Evolutionary conservation across 2,797 vertebrate species (phyloP).

Genomic region (Lutjanus argentimaculatus): DNA sequence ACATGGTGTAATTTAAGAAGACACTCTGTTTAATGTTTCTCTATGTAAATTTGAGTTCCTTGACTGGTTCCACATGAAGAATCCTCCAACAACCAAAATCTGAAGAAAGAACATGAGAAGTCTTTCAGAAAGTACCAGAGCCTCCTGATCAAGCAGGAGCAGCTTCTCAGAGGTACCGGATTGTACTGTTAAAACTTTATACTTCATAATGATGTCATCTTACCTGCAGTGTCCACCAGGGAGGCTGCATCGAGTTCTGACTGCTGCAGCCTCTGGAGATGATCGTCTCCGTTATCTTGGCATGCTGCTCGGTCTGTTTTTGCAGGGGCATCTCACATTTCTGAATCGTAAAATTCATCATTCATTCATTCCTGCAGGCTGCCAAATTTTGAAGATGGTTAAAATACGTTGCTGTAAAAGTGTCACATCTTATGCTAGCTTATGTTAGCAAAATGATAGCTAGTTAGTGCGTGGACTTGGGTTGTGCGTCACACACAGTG

Average conservation of each 20-base stretch:
- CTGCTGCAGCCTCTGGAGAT: background rate
- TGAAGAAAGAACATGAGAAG: conserved; percentile 96
- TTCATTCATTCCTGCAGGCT: no score
- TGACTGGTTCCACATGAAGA: conserved; percentile 88
- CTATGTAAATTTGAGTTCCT: conserved; percentile 20
- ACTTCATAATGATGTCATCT: background rate
- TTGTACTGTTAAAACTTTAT: background rate
- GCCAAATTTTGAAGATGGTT: no score
- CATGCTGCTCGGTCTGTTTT: background rate
- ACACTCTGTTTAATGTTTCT: background rate
- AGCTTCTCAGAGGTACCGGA: conserved; percentile 88
- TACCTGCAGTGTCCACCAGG: background rate
- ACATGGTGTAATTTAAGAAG: background rate
- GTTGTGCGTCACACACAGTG: no score
- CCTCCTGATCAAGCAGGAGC: conserved; percentile 93
- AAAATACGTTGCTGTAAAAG: no score
- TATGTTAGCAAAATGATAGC: no score
- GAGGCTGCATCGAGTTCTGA: background rate
- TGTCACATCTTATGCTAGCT: no score
- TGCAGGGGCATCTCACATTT: background rate
- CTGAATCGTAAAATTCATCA: background rate
- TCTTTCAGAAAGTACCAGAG: conserved; percentile 94
- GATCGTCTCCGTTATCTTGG: background rate
- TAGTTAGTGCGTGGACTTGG: no score
- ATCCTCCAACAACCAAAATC: conserved; percentile 90